Base-by-base conservation (phyloP, 2,113 vertebrate species). In the Brachypodius melanocephalos region DNA sequence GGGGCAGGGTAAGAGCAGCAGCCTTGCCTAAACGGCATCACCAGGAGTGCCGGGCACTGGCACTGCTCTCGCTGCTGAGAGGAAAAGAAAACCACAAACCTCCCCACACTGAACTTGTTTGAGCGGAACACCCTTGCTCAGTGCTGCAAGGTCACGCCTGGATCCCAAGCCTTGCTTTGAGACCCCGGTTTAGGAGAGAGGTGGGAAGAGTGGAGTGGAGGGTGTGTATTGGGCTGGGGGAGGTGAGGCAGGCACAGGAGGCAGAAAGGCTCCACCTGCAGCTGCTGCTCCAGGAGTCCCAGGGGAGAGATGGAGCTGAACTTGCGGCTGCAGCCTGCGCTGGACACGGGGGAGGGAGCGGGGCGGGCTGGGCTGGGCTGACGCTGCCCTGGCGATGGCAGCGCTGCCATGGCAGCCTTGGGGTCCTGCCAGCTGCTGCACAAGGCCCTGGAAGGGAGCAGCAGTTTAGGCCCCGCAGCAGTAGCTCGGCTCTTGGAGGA, bases 301-400 rank as follows among this genome's bases (percentile, higher is more conserved):
- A 0, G 25, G 20, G 66, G 6, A 8, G 6, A 8, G 40, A 9
- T 1, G 4, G 76, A 48, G 55, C 68, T 12, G 46, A n/a, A 2
- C 66, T 19, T 8, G 17, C 5, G 0, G 49, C 32, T 36, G 57
- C 32, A 3, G 66, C 7, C 0, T 5, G 6, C 25, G 3, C 16
- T 5, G 0, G 46, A 3, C 7, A 1, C 15, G 1, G 55, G 13
- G 71, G 12, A 31, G 29, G 26, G 69, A 42, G 17, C 0, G 2
- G 74, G 86, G 72, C 17, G n/a, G 45, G 63, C 49, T 10, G 61
- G 42, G 51, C 59, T 10, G 65, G 20, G 54, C 62, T 68, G 46
- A 2, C 16, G 13, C 38, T 51, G 58, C 3, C 49, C 52, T 1
- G 8, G 8, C 2, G 5, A 8, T 85, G 54, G 22, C 66, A 17